Conservation (phyloP, 2,113 vertebrate genomes). For the Phasianus colchicus region DNA sequence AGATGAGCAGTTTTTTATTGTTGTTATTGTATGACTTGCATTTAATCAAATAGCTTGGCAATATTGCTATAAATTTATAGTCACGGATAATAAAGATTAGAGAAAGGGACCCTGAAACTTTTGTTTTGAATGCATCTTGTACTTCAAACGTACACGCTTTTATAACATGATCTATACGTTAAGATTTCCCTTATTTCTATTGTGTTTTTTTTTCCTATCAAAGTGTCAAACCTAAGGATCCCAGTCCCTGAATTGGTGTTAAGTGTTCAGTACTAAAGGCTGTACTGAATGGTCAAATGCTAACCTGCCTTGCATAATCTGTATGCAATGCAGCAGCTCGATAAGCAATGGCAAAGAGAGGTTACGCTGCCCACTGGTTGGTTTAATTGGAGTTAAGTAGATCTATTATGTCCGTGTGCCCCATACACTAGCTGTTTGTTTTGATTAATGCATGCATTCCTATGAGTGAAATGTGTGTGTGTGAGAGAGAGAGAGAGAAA, state of each 20-base stretch:
- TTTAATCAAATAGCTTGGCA: constrained; percentile 10
- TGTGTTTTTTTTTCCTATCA: neutral
- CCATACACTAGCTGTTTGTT: constrained; percentile 58
- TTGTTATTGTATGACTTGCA: neutral
- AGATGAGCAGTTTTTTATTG: neutral
- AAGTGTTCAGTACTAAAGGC: neutral
- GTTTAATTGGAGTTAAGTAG: constrained; percentile 76
- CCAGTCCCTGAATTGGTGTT: neutral
- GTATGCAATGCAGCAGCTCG: constrained; percentile 32
- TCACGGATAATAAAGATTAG: neutral
- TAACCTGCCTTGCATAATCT: constrained; percentile 32
- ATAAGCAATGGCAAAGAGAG: neutral
- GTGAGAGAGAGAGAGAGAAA: neutral
- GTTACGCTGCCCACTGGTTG: constrained; percentile 60
- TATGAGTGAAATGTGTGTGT: neutral
- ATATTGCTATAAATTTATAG: neutral
- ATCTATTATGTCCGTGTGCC: constrained; percentile 41
- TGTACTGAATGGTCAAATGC: neutral
- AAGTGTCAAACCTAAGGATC: neutral
- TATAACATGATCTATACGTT: too few relatives aligned
- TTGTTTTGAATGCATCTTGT: neutral
- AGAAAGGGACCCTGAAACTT: neutral
- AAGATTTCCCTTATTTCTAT: neutral
- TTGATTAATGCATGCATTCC: constrained; percentile 67
- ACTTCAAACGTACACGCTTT: neutral